These are phyloP conservation scores for Caenorhabditis drosophilae DNA, from an alignment of 2,888 invertebrate genomes.

Conservation along the genomic window DNA sequence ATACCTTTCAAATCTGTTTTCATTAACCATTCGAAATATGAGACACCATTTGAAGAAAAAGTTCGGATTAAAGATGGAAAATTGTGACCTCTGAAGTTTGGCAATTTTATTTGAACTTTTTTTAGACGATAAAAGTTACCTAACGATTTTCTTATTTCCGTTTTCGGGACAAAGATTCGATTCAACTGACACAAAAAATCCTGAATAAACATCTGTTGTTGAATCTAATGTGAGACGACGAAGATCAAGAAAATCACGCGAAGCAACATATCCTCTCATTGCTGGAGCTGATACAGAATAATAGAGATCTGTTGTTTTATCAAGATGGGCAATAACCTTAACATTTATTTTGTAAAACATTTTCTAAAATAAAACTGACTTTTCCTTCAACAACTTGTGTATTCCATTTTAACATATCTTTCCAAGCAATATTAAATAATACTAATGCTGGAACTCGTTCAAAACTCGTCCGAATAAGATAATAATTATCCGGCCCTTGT, in stretches of 20 bases:
- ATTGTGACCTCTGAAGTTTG: slow-evolving; percentile 46
- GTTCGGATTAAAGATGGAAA: slow-evolving; percentile 45
- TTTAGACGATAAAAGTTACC: too few species aligned
- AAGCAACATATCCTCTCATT: slow-evolving; percentile 61
- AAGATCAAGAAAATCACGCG: slow-evolving; percentile 48
- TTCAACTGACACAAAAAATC: slow-evolving; percentile 46
- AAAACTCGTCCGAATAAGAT: slow-evolving; percentile 49
- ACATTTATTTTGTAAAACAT: slow-evolving; percentile 6
- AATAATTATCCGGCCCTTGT: slow-evolving; percentile 50
- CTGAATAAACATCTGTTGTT: slow-evolving; percentile 17
- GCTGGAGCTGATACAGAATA: slow-evolving; percentile 61
- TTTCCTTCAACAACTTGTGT: slow-evolving; percentile 52
- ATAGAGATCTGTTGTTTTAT: slow-evolving; percentile 55
- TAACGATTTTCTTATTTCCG: slow-evolving; percentile 35
- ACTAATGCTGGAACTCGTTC: slow-evolving; percentile 33
- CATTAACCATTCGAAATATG: slow-evolving; percentile 48
- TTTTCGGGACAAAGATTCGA: slow-evolving; percentile 38
- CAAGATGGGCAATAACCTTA: slow-evolving; percentile 47
- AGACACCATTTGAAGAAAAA: slow-evolving; percentile 8
- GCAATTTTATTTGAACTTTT: too few species aligned
- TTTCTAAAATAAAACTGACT: slow-evolving; percentile 15
- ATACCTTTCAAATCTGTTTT: slow-evolving; percentile 44
- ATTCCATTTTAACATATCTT: slow-evolving; percentile 57
- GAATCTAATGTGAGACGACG: slow-evolving; percentile 30
- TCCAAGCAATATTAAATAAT: slow-evolving; percentile 57